These are phyloP conservation scores for Diadumene lineata DNA, from an alignment of 92 coral and sea anemone species.

Conservation along the genomic window DNA sequence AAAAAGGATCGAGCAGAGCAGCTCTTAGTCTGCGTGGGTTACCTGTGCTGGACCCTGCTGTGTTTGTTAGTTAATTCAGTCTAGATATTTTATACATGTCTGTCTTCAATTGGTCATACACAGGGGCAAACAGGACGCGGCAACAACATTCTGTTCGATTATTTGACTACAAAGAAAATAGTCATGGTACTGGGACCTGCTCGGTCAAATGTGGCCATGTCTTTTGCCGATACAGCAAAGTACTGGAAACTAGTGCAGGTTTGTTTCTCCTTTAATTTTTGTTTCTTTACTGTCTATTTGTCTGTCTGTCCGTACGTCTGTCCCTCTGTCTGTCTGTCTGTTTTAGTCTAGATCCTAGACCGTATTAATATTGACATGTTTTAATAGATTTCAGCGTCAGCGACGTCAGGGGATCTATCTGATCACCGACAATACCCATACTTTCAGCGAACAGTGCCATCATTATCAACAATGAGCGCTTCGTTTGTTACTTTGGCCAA, in stretches of 20 bases:
- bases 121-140: constrained; percentile 77
- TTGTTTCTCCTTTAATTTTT: too few relatives aligned
- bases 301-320: too few relatives aligned
- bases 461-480: constrained; percentile 51
- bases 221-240: constrained; percentile 76
- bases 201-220: constrained; percentile 76
- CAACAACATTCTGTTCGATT: constrained; percentile 61
- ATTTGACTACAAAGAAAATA: constrained; percentile 40
- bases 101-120: neutral
- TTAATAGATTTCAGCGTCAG: constrained; percentile 71
- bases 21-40: too few relatives aligned
- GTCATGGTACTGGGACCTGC: constrained; percentile 69
- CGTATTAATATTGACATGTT: neutral
- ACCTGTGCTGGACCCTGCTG: too few relatives aligned
- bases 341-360: too few relatives aligned
- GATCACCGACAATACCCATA: constrained; percentile 45
- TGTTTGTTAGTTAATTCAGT: too few relatives aligned
- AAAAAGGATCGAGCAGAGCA: too few relatives aligned
- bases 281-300: too few relatives aligned
- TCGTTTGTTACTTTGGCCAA: constrained; percentile 70
- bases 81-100: neutral
- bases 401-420: constrained; percentile 64
- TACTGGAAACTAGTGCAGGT: constrained; percentile 81
- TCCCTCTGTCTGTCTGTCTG: too few relatives aligned
- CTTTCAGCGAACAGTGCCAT: constrained; percentile 67